Percentiles rank a stretch among this genome's conserved stretches.
Evolutionary conservation across 2,797 vertebrate species (phyloP).

Genomic region (Gambusia yucatana): DNA sequence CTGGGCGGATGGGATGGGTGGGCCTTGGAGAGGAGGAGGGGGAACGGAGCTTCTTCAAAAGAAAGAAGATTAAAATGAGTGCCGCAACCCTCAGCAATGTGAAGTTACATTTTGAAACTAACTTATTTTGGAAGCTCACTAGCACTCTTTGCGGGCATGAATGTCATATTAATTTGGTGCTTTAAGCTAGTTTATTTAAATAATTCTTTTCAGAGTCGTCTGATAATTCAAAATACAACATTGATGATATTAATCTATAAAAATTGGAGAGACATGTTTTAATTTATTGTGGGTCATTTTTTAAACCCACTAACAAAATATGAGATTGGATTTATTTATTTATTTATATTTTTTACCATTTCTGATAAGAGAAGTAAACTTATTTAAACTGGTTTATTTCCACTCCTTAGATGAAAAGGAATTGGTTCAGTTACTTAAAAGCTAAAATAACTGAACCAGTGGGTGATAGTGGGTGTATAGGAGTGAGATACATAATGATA

Average conservation of each 20-base stretch:
- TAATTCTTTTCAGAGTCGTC: neutral
- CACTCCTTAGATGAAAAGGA: neutral
- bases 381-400: too few relatives aligned
- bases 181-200: neutral
- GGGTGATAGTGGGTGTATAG: neutral
- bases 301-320: too few relatives aligned
- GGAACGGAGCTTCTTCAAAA: constrained; percentile 77
- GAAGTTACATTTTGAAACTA: neutral
- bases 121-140: neutral
- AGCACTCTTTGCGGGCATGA: neutral
- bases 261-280: neutral
- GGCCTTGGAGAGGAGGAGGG: constrained; percentile 74
- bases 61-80: constrained; percentile 36
- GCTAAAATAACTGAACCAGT: too few relatives aligned
- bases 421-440: neutral
- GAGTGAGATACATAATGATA: too few relatives aligned
- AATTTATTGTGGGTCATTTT: too few relatives aligned
- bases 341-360: too few relatives aligned
- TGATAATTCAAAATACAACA: neutral
- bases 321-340: too few relatives aligned
- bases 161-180: neutral
- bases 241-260: neutral
- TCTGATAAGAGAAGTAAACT: too few relatives aligned
- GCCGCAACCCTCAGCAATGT: constrained; percentile 10
- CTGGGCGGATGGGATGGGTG: constrained; percentile 84